A percentile compares a stretch with the other conserved stretches of the same genome.
These are phyloP conservation scores for Tinea trinotella DNA, from an alignment of 2,888 invertebrate species.

Conservation along the genomic window DNA sequence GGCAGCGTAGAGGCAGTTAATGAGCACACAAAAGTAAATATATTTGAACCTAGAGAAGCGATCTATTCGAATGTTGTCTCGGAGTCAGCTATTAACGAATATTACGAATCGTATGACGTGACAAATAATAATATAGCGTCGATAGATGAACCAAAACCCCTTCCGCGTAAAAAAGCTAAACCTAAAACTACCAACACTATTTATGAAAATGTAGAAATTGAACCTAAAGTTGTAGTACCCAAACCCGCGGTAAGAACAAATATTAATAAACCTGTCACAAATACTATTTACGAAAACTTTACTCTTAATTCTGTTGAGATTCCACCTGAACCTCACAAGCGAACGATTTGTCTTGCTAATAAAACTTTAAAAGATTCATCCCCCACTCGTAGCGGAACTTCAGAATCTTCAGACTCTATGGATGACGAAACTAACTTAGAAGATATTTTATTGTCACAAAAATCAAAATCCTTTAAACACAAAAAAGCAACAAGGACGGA, in stretches of 20 bases:
- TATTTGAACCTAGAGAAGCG: constrained; percentile 45
- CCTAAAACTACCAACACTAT: constrained; percentile 32
- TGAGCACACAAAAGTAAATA: constrained; percentile 36
- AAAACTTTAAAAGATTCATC: constrained; percentile 30
- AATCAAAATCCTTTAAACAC: constrained; percentile 60
- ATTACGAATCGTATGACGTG: constrained; percentile 58
- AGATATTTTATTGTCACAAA: constrained; percentile 59
- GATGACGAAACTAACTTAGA: constrained; percentile 61
- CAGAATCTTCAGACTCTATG: constrained; percentile 57
- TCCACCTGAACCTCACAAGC: constrained; percentile 42
- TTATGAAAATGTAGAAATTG: constrained; percentile 48
- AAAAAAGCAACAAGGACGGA: constrained; percentile 31
- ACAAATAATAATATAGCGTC: constrained; percentile 24
- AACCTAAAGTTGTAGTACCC: constrained; percentile 31
- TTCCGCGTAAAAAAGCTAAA: constrained; percentile 38
- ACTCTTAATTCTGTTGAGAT: constrained; percentile 25
- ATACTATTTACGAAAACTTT: constrained; percentile 53
- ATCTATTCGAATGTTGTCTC: constrained; percentile 33
- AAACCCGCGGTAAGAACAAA: constrained; percentile 53
- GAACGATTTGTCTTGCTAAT: constrained; percentile 31
- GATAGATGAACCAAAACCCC: constrained; percentile 38
- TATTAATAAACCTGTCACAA: constrained; percentile 40
- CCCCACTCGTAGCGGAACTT: constrained; percentile 42
- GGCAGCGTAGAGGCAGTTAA: constrained; percentile 42
- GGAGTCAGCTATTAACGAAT: constrained; percentile 55